A percentile compares a stretch with the other conserved stretches of the same genome.
These are phyloP conservation scores for Borostomias antarcticus DNA, from an alignment of 2,797 vertebrate species.

Conservation along the genomic window DNA sequence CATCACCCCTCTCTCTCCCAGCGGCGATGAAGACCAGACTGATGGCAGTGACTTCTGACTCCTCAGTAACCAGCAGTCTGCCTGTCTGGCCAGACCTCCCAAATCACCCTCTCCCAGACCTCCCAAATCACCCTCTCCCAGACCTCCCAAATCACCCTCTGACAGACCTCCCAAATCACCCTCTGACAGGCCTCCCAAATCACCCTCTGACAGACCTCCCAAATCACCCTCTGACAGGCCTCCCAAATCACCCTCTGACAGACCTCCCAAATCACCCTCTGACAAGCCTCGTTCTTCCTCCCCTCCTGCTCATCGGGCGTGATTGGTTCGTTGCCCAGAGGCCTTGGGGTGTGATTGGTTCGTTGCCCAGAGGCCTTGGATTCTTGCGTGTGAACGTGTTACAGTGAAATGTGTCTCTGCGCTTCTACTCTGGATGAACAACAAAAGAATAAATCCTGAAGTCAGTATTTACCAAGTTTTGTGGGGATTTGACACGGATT, in stretches of 20 bases:
- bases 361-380: not conserved
- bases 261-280: not conserved
- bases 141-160: not conserved
- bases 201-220: too few relatives aligned
- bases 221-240: too few relatives aligned
- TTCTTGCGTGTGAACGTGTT: conserved; percentile 11
- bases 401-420: conserved; percentile 1
- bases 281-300: conserved; percentile 9
- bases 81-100: not conserved
- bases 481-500: not conserved
- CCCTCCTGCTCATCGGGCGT: not conserved
- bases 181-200: too few relatives aligned
- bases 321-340: not conserved
- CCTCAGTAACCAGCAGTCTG: conserved; percentile 19
- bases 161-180: too few relatives aligned
- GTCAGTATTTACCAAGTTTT: not conserved
- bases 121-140: too few relatives aligned
- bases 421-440: not conserved
- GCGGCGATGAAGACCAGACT: not conserved
- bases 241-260: not conserved
- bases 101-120: conserved; percentile 1
- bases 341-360: not conserved
- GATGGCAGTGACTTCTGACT: not conserved
- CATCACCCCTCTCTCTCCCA: too few relatives aligned
- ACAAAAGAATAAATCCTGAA: too few relatives aligned